Percentiles rank a stretch among this genome's conserved stretches.
phyloP scores from a whole-genome alignment of 2,797 vertebrate species.

The Choloepus didactylus region DNA sequence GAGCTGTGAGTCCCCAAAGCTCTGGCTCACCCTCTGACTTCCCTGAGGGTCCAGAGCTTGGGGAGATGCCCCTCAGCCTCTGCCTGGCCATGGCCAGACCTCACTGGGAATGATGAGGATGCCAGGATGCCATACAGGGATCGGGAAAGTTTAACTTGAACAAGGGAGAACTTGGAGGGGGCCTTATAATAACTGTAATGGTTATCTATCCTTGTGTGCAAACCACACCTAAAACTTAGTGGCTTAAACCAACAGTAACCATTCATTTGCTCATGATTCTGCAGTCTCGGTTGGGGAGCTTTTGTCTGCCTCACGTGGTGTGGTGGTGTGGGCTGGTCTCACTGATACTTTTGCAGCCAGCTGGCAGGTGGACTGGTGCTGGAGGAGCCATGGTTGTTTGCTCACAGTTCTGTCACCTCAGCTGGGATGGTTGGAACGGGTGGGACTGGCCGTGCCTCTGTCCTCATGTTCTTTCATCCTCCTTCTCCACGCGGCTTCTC shows the following conservation, averaged over 20 bases:
- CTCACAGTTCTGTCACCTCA: not conserved
- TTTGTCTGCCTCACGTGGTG: not conserved
- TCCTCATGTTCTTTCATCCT: not conserved
- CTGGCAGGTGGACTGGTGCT: not conserved
- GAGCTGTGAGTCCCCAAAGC: not conserved
- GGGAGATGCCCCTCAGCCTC: not conserved
- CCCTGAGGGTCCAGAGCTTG: no score
- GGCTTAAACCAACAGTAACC: constrained; percentile 35
- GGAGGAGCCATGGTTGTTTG: not conserved
- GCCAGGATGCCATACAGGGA: not conserved
- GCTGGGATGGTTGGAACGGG: not conserved
- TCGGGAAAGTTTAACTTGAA: constrained; percentile 44
- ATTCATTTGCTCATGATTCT: constrained; percentile 51
- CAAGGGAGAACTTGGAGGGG: constrained; percentile 9
- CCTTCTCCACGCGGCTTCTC: not conserved
- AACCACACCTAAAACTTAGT: constrained; percentile 50
- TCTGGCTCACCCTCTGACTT: not conserved
- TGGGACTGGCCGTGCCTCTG: not conserved
- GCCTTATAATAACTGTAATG: constrained; percentile 5
- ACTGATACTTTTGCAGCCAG: not conserved
- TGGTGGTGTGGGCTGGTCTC: not conserved
- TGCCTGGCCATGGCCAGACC: not conserved
- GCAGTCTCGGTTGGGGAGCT: not conserved
- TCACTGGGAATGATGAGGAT: not conserved
- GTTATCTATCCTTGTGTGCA: not conserved